Evolutionary conservation across 2,888 invertebrate species (phyloP), one percentile per base, ranked within the genome.

Genomic region (Volucella inanis): DNA sequence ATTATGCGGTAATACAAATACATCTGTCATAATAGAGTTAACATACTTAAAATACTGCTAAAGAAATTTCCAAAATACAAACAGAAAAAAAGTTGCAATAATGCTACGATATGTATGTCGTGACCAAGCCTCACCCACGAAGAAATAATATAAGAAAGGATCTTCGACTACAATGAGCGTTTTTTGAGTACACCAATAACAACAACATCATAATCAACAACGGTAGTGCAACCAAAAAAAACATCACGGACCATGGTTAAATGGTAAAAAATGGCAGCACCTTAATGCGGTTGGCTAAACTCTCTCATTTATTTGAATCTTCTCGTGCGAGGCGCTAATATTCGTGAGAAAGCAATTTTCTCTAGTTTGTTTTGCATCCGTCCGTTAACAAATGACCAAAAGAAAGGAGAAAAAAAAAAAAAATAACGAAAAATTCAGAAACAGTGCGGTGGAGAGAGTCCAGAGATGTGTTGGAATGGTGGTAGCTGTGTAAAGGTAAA

Each of bases 341-440:
- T 79, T 79, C 78, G 78, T 79, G 78, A 79, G 78, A 79, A 79
- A 79, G 71, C 78, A 79, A 71, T 79, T 79, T 79, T 64, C 78
- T 59, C 39, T 12, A 12, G 18, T 38, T 65, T 18, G 8, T 54
- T 65, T 59, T 79, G 70, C 64, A 50, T 71, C 31, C 49, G 62
- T 54, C 61, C 68, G 31, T 1, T 61, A 15, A 65, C 55, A 70
- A 78, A 70, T 70, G 77, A 70, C 62, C 68, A 77, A 54, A 68
- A 62, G 49, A 18, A 59, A 43, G 45, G 31, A 62, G 6, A 22
- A 22, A 31, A 31, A 4, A 6, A 0, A 31, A 31, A 31, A 31
- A 31, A 31, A 31, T 6, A 31, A 0, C 6, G 6, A 31, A 15
- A 45, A 45, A 10, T 54, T 61, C 61, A 68, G 41, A 47, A 59